Evolutionary conservation across 2,113 vertebrate species (phyloP), one percentile per base, ranked within the genome.

Genomic region (Microcebus jonahi): DNA sequence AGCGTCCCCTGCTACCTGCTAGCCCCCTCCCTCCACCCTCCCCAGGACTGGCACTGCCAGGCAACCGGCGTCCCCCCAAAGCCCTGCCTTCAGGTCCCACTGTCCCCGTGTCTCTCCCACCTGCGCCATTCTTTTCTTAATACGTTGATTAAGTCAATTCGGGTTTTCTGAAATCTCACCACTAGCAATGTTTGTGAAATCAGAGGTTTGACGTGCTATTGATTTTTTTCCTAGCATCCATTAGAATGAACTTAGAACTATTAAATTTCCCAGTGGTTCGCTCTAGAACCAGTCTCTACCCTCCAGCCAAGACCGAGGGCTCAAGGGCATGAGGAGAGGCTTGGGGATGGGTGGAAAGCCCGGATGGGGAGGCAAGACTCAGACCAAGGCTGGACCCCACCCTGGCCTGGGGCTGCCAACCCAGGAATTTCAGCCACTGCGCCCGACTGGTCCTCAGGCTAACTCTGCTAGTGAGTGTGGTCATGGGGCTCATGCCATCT

Each of bases 1-100:
- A 31, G 39, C n/a, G 23, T 39, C 13, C 29, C 12, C 0, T 0
- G 42, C 57, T 25, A 45, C n/a, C 29, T 1, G 0, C 20, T 10
- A 0, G 23, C 9, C 29, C 31, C 27, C 25, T 5, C 21, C n/a
- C 9, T 59, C 61, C 8, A 1, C 4, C 18, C 21, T 11, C 68
- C 15, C 20, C 53, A 20, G 42, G 59, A 63, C 45, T n/a, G 76
- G 61, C 27, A 29, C 39, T 10, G 27, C 86, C 7, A 0, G 48
- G 3, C 45, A 29, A 0, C 23, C 42, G 34, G 39, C 2, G 2
- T 34, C 8, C 27, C n/a, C 39, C n/a, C 48, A 3, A 0, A 6
- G 0, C 6, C 81, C 59, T 8, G n/a, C 42, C 0, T 18, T 31
- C 67, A 27, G 25, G 3, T 14, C 9, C 53, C 2, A 1, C 4